Base-by-base conservation (phyloP, 2,113 vertebrate species). In the Monopterus albus region DNA sequence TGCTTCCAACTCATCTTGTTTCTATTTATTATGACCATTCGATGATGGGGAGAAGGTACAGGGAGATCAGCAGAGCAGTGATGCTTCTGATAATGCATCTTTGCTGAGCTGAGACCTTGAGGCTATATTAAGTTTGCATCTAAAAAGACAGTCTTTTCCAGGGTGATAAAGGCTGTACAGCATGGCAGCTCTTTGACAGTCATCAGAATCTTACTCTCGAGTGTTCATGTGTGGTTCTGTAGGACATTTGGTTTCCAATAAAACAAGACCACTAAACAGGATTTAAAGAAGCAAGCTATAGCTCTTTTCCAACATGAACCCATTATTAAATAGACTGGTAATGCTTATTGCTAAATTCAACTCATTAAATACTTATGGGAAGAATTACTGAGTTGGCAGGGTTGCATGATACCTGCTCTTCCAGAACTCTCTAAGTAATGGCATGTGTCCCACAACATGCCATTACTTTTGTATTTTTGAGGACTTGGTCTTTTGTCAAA, bases 11-110 rank as follows among this genome's bases (percentile, higher is more conserved):
- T 85, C 83, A 73, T 85, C 85, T 75, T 69, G 66, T 76, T 79
- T 72, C 84, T 79, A 73, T 85, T 89, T 84, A 84, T 85, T 82
- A 84, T 69, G 72, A 75, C 66, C 77, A 74, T 84, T 78, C 76
- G 83, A 81, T 75, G 85, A 78, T 77, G 74, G 82, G 7, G 35
- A 49, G 56, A 72, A 60, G 69, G 77, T 55, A 74, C 29, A 55
- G 64, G 43, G 74, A 47, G 80, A 82, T 78, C 76, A 87, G 70
- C 69, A 57, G 78, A 61, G 77, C 81, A 79, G 69, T 53, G 46
- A 49, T 25, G 70, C 61, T 55, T 75, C 76, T 79, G 61, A 66
- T 66, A 49, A 43, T 51, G 67, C 60, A 78, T 64, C 74, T 72
- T 59, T 56, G 29, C 63, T 53, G 26, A 74, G 47, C 45, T 17